Evolutionary conservation across 2,113 vertebrate genomes (phyloP).

Genomic region (Aplodontia rufa): DNA sequence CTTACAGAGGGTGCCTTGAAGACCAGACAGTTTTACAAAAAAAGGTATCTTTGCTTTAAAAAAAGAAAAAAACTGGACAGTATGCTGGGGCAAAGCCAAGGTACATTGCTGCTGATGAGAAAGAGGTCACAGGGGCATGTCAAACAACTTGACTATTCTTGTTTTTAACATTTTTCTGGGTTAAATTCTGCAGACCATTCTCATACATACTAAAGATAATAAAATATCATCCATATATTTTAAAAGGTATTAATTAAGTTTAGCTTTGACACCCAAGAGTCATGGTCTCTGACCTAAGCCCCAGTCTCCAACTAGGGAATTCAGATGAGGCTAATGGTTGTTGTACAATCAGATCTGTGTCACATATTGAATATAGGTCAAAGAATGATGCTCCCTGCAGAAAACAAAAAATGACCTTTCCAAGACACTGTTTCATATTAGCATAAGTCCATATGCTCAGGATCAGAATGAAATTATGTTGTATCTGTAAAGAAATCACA

Average conservation of each 20-base stretch:
- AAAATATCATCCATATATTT: slow-evolving; percentile 51
- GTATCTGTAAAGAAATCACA: slow-evolving; percentile 60
- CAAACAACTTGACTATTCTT: slow-evolving; percentile 38
- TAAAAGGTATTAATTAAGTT: slow-evolving; percentile 70
- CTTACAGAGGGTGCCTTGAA: neutral
- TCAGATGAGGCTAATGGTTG: slow-evolving; percentile 41
- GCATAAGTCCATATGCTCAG: slow-evolving; percentile 61
- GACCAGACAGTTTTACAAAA: neutral
- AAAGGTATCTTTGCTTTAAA: neutral
- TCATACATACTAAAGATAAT: slow-evolving; percentile 21
- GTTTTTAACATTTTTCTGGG: slow-evolving; percentile 42
- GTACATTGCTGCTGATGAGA: neutral
- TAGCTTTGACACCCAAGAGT: slow-evolving; percentile 57
- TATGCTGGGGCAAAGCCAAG: neutral
- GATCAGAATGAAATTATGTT: slow-evolving; percentile 59
- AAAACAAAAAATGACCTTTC: slow-evolving; percentile 70
- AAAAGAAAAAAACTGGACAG: neutral
- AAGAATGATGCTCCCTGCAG: slow-evolving; percentile 58
- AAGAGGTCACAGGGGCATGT: neutral
- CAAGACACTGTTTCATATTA: slow-evolving; percentile 64
- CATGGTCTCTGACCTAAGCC: slow-evolving; percentile 53
- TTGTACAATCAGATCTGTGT: slow-evolving; percentile 65
- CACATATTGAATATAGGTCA: slow-evolving; percentile 67
- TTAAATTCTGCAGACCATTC: slow-evolving; percentile 54
- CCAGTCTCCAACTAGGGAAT: slow-evolving; percentile 52